Conservation (phyloP, 2,113 vertebrate species). For the Zingel zingel region DNA sequence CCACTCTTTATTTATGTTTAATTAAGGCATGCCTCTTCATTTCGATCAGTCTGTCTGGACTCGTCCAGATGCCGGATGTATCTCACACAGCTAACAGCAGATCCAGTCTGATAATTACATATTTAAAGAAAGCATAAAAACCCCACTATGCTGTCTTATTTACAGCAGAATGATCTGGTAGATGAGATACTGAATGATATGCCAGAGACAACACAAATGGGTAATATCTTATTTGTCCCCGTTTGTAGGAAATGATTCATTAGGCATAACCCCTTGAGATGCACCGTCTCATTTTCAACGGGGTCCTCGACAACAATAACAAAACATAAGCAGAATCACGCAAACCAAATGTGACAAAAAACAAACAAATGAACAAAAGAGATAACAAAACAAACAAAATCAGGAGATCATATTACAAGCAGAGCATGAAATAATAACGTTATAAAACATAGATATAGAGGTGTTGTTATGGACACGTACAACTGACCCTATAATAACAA, state of each 20-base stretch:
- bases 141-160: neutral
- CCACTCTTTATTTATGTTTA: conserved; percentile 63
- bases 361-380: no score
- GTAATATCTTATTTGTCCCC: conserved; percentile 39
- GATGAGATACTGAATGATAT: conserved; percentile 44
- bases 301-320: no score
- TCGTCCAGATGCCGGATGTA: conserved; percentile 40
- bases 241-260: neutral
- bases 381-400: no score
- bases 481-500: no score
- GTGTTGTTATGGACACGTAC: no score
- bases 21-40: conserved; percentile 48
- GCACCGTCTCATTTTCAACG: no score
- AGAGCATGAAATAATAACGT: no score
- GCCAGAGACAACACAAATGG: conserved; percentile 37
- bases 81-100: conserved; percentile 31
- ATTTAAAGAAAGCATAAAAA: conserved; percentile 25
- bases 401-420: no score
- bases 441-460: no score
- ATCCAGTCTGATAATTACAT: conserved; percentile 44
- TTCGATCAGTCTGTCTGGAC: conserved; percentile 51
- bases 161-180: conserved; percentile 29
- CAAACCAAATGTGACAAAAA: no score
- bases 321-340: no score
- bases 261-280: no score